Evolutionary conservation across 30 jellyfish, hydroid and myxozoan species (phyloP), one percentile per base, ranked within the genome.

Genomic region (Morbakka virulenta): DNA sequence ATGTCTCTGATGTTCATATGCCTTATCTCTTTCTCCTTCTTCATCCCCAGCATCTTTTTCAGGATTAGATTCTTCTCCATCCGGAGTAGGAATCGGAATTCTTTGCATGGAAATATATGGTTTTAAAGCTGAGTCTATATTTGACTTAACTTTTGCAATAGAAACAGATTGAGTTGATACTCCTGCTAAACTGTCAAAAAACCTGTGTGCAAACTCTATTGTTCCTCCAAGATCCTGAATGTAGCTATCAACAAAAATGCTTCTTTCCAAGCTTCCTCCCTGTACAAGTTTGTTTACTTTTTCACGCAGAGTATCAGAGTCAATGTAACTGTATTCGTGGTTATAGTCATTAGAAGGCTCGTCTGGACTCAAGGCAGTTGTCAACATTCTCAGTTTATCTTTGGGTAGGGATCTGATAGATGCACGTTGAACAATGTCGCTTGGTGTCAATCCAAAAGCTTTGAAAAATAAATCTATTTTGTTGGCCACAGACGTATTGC

Each of bases 311-410:
- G 34, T 51, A 31, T 67, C 84, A 17, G 95, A 88, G 51, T 29
- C 52, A 21, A 84, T 51, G 28, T 67, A 64, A 0, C 84, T 67
- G 57, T 84, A 84, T 49, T 84, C 95, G 50, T 84, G 95, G 26
- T 84, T 73, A 28, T 84, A 84, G 3, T 81, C 75, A 61, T 75
- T 75, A 0, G 88, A 68, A 31, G 95, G 83, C 53, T 84, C 95
- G 9, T 74, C 52, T 4, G 95, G 95, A 21, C 63, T 79, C 23
- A 84, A 28, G 3, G 72, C 64, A 3, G 65, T 23, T 17, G 88
- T 63, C 17, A 63, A 21, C 9, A 53, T 52, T 25, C 88, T 48
- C 62, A 77, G 26, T 21, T 74, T 80, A 1, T 63, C 64, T 47
- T 77, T 77, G 2, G 88, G 63, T 65, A 77, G 26, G 1, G n/a